Conservation (phyloP, 1,140 invertebrate species). For the Dinothrombium tinctorium region DNA sequence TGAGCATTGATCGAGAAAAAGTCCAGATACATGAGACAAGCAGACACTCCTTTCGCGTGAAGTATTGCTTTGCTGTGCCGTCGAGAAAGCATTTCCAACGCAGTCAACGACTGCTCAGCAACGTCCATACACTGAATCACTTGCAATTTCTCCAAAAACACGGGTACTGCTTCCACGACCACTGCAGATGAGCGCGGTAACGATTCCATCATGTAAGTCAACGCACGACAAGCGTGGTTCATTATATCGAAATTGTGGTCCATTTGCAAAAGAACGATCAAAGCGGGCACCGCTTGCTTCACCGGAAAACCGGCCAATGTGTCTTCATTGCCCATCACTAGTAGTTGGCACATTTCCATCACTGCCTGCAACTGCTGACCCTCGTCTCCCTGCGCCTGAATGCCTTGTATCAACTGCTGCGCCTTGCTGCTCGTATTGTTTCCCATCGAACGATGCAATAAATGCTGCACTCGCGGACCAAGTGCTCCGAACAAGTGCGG, state of each 20-base stretch:
- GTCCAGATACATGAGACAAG: slow-evolving; percentile 84
- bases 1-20: slow-evolving; percentile 95
- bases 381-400: slow-evolving; percentile 82
- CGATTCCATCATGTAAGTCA: slow-evolving; percentile 99
- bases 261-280: slow-evolving; percentile 62
- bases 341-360: slow-evolving; percentile 93
- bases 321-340: slow-evolving; percentile 99
- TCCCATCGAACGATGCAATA: slow-evolving; percentile 74
- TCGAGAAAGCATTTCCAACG: slow-evolving; percentile 84
- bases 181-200: slow-evolving; percentile 81
- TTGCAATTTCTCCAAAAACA: slow-evolving; percentile 82
- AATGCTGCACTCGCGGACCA: slow-evolving; percentile 86
- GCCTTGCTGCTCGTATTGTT: slow-evolving; percentile 49
- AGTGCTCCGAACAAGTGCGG: slow-evolving; percentile 83
- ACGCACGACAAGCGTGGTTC: slow-evolving; percentile 91
- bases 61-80: slow-evolving; percentile 86
- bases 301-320: slow-evolving; percentile 92
- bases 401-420: slow-evolving; percentile 68
- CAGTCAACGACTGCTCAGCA: slow-evolving; percentile 85
- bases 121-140: slow-evolving; percentile 98
- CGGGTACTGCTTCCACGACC: slow-evolving; percentile 86
- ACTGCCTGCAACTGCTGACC: slow-evolving; percentile 88
- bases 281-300: slow-evolving; percentile 83
- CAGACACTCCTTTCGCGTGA: slow-evolving; percentile 74
- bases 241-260: slow-evolving; percentile 99